phyloP scores from a whole-genome alignment of 2,888 invertebrate genomes.

The Uloborus plumipes region DNA sequence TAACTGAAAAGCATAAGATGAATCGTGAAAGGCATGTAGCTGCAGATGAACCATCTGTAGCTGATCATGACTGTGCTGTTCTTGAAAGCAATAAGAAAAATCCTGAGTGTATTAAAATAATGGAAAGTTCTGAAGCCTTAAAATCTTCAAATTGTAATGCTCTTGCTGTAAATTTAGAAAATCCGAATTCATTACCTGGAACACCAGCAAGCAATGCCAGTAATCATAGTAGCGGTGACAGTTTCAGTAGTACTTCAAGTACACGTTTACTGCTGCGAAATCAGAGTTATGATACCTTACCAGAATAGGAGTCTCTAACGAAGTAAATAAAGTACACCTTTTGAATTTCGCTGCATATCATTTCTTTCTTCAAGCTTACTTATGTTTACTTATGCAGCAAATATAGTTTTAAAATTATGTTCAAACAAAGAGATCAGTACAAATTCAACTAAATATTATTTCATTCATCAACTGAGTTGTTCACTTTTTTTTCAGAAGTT shows the following conservation, averaged over 20 bases:
- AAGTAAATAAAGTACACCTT: not conserved
- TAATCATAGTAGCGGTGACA: conserved; percentile 83
- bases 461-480: too few relatives aligned
- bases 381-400: too few relatives aligned
- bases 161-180: conserved; percentile 46
- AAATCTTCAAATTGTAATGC: conserved; percentile 37
- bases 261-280: conserved; percentile 79
- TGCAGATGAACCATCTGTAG: not conserved
- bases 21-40: conserved; percentile 32
- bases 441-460: too few relatives aligned
- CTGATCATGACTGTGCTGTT: not conserved
- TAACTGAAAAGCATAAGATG: conserved; percentile 34
- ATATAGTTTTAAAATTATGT: too few relatives aligned
- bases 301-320: conserved; percentile 18
- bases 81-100: conserved; percentile 42
- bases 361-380: too few relatives aligned
- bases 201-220: conserved; percentile 71
- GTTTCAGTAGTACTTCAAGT: conserved; percentile 86
- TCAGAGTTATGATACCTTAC: conserved; percentile 58
- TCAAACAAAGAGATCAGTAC: too few relatives aligned
- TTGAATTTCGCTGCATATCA: not conserved
- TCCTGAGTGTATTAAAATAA: conserved; percentile 26
- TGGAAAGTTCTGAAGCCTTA: conserved; percentile 10
- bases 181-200: conserved; percentile 58
- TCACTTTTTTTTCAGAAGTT: too few relatives aligned